These are phyloP conservation scores for Limenitis camilla DNA, from an alignment of 2,888 invertebrate species.

Conservation along the genomic window DNA sequence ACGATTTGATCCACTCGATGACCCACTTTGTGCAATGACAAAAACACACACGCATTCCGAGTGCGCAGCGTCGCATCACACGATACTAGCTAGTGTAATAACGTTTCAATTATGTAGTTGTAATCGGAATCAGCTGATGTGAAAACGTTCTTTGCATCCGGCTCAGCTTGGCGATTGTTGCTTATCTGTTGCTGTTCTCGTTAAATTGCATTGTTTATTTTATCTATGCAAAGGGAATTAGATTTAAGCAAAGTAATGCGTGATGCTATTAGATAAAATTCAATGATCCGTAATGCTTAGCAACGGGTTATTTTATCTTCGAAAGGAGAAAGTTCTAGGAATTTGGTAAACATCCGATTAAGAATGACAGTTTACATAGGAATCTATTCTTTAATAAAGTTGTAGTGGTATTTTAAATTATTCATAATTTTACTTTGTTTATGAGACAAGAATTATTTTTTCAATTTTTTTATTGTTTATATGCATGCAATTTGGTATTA, in stretches of 20 bases:
- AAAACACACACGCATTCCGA: slow-evolving; percentile 25
- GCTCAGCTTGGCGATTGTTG: slow-evolving; percentile 2
- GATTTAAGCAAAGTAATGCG: not conserved
- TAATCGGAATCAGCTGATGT: slow-evolving; percentile 23
- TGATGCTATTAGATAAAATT: not conserved
- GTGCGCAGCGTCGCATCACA: slow-evolving; percentile 18
- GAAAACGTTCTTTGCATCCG: slow-evolving; percentile 20
- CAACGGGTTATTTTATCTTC: not conserved
- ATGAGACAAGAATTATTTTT: too few species aligned
- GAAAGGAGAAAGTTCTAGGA: not conserved
- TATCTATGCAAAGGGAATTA: too few species aligned
- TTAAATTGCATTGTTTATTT: too few species aligned
- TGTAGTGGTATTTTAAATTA: not conserved
- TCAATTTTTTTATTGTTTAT: too few species aligned
- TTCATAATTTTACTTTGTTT: too few species aligned
- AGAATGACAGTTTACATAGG: not conserved
- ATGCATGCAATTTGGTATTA: too few species aligned
- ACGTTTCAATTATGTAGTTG: slow-evolving; percentile 18
- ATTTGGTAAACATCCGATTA: not conserved
- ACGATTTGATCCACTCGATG: slow-evolving; percentile 23
- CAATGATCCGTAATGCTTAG: not conserved
- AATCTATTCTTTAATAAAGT: too few species aligned
- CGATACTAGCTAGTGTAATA: slow-evolving; percentile 16
- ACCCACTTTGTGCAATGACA: slow-evolving; percentile 23
- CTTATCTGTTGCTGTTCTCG: not conserved